Evolutionary conservation across 2,797 vertebrate species (phyloP).

Genomic region (Argentina silus): DNA sequence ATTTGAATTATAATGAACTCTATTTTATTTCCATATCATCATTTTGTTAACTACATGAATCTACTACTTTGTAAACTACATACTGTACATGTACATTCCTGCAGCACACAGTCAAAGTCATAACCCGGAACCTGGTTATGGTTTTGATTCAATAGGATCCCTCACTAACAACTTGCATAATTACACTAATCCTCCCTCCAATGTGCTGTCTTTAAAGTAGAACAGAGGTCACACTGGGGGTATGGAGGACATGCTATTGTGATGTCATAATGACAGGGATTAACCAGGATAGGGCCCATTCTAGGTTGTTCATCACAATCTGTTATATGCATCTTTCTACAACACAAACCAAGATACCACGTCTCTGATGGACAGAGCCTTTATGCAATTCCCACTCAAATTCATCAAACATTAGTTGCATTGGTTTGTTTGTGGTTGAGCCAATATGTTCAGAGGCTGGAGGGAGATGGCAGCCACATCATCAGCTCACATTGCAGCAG

Average conservation of each 20-base stretch:
- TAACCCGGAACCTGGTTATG: background rate
- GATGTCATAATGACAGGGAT: background rate
- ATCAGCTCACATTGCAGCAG: constrained; percentile 9
- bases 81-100: background rate
- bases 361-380: background rate
- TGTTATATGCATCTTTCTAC: background rate
- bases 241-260: background rate
- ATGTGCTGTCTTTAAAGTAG: background rate
- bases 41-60: no score
- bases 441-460: constrained; percentile 9
- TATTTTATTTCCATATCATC: background rate
- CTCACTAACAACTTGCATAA: background rate
- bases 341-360: background rate
- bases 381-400: background rate
- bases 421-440: background rate
- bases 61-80: no score
- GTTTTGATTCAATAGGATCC: background rate
- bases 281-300: background rate
- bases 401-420: background rate
- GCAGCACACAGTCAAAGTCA: background rate
- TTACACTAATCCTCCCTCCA: background rate
- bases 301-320: background rate
- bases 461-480: constrained; percentile 3
- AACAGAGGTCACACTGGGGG: background rate
- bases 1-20: background rate